Conservation (phyloP, 2,113 vertebrate species). For the Sitta europaea region DNA sequence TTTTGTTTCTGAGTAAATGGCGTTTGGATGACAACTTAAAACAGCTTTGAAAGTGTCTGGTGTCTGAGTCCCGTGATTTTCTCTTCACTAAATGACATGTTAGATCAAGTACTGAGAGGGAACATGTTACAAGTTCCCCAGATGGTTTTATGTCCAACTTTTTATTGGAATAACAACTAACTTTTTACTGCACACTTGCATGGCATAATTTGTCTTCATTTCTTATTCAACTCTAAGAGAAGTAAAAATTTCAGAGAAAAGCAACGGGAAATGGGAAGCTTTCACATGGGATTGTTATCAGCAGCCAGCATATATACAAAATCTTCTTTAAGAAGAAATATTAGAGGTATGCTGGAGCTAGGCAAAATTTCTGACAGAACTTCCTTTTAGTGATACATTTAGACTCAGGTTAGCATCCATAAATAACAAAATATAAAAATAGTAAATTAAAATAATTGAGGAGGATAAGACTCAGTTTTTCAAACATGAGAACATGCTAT, state of each 20-base stretch:
- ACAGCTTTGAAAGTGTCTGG: neutral
- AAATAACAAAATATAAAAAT: neutral
- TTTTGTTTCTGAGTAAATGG: neutral
- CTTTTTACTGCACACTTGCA: neutral
- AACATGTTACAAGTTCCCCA: neutral
- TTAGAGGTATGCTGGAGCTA: neutral
- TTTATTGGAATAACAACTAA: neutral
- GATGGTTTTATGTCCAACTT: neutral
- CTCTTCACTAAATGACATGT: neutral
- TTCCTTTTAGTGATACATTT: neutral
- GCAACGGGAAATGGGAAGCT: neutral
- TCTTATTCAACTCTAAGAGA: neutral
- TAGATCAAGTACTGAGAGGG: neutral
- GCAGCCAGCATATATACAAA: neutral
- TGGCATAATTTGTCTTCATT: neutral
- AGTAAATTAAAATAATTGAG: neutral
- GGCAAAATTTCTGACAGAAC: neutral
- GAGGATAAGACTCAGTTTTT: neutral
- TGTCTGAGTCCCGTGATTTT: neutral
- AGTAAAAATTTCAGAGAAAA: neutral
- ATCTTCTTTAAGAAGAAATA: neutral
- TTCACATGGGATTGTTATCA: neutral
- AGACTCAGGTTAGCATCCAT: neutral
- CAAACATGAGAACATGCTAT: neutral
- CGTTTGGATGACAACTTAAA: neutral